These are phyloP conservation scores for Apamea epomidion DNA, from an alignment of 2,888 invertebrate species.

Conservation along the genomic window DNA sequence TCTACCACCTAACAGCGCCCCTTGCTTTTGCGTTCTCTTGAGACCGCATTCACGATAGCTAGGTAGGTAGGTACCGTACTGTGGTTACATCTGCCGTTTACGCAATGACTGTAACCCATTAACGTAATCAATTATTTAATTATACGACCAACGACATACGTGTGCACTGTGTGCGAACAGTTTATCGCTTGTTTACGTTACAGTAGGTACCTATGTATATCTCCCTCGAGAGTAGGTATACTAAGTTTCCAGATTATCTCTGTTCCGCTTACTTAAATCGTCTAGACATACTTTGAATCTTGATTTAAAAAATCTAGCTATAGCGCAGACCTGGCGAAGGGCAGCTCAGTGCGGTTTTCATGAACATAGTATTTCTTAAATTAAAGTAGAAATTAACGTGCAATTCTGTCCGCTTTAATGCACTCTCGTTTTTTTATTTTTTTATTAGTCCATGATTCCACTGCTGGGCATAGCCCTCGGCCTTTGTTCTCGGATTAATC, in stretches of 20 bases:
- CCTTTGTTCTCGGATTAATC: too few species aligned
- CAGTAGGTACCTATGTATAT: background rate
- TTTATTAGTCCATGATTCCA: too few species aligned
- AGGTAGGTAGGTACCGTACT: too few species aligned
- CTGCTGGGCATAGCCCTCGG: too few species aligned
- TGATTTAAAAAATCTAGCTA: background rate
- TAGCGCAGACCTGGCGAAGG: too few species aligned
- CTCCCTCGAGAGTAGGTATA: slow-evolving; percentile 5
- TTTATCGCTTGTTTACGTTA: slow-evolving; percentile 46
- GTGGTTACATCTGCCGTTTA: slow-evolving; percentile 2
- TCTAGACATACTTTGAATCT: background rate
- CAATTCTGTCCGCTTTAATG: too few species aligned
- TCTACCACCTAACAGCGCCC: background rate
- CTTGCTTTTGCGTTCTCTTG: background rate
- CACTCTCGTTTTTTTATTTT: too few species aligned
- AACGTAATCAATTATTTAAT: slow-evolving; percentile 33
- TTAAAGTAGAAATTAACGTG: too few species aligned
- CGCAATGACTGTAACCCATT: slow-evolving; percentile 15
- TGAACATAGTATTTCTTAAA: too few species aligned
- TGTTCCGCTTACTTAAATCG: background rate
- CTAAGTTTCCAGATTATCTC: slow-evolving; percentile 3
- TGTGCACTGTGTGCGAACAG: slow-evolving; percentile 12
- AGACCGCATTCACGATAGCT: background rate
- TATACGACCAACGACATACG: slow-evolving; percentile 9
- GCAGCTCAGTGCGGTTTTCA: too few species aligned